Conservation (phyloP, 2,888 invertebrate species). For the Pocota personata region DNA sequence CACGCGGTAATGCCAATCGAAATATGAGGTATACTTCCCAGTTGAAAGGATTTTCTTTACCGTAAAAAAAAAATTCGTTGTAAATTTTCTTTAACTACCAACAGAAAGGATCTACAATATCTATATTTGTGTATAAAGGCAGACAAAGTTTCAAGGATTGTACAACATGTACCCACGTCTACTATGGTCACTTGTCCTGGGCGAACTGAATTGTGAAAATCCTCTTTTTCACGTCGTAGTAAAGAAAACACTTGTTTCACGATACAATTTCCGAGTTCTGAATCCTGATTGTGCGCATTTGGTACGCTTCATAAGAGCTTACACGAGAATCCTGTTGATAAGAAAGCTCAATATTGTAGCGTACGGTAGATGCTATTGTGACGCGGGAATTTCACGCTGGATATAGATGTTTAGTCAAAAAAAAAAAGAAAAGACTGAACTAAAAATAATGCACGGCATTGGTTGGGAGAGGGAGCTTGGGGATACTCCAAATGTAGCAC, state of each 20-base stretch:
- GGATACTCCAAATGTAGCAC: slow-evolving; percentile 11
- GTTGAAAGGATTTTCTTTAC: neutral
- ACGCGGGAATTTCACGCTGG: slow-evolving; percentile 13
- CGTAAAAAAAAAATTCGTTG: slow-evolving; percentile 15
- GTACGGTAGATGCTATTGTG: slow-evolving; percentile 8
- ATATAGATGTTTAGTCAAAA: neutral
- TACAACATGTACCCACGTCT: slow-evolving; percentile 27
- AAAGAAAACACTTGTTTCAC: slow-evolving; percentile 61
- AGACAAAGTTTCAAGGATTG: neutral
- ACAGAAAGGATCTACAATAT: neutral
- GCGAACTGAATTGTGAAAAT: slow-evolving; percentile 46
- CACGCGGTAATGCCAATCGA: neutral
- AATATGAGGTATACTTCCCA: neutral
- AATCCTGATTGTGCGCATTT: slow-evolving; percentile 67
- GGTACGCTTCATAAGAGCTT: slow-evolving; percentile 55
- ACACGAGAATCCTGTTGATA: slow-evolving; percentile 44
- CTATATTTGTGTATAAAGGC: neutral
- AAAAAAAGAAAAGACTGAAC: slow-evolving; percentile 21
- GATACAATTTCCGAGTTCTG: slow-evolving; percentile 41
- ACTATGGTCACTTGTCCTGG: slow-evolving; percentile 40
- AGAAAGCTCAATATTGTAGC: slow-evolving; percentile 32
- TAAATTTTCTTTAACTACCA: slow-evolving; percentile 6
- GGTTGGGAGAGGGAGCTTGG: neutral
- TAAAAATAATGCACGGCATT: neutral
- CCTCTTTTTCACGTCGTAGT: slow-evolving; percentile 21